These are phyloP conservation scores for Polymixis lichenea DNA, from an alignment of 2,888 invertebrate genomes.

Conservation along the genomic window DNA sequence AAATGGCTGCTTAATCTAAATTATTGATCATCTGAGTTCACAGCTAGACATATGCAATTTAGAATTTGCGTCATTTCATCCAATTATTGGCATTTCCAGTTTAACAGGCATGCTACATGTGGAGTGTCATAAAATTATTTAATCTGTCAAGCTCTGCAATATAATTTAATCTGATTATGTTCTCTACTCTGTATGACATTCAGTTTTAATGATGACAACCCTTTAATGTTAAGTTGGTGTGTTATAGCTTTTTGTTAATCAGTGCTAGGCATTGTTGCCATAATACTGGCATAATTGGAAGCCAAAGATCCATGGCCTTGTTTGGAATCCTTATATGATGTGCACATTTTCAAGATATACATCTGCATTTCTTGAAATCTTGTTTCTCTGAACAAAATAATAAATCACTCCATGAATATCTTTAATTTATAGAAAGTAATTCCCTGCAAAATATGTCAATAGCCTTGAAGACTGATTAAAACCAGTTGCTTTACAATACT, in stretches of 20 bases:
- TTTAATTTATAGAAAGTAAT: slow-evolving; percentile 47
- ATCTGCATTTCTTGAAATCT: too few relatives aligned
- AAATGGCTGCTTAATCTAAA: slow-evolving; percentile 10
- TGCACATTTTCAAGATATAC: background rate
- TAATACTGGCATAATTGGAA: background rate
- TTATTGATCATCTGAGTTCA: slow-evolving; percentile 21
- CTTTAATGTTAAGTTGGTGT: background rate
- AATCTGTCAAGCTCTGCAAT: slow-evolving; percentile 41
- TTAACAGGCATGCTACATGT: background rate
- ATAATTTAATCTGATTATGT: slow-evolving; percentile 44
- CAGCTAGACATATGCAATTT: background rate
- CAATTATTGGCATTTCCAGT: background rate
- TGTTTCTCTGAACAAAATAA: background rate
- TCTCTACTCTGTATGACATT: background rate
- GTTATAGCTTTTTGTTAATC: slow-evolving; percentile 1
- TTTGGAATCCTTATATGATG: background rate
- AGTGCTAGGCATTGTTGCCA: background rate
- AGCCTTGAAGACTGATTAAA: slow-evolving; percentile 52
- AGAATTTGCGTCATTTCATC: background rate
- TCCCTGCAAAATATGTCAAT: slow-evolving; percentile 19
- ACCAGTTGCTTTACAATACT: slow-evolving; percentile 49
- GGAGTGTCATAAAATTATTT: slow-evolving; percentile 24
- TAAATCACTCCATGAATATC: background rate
- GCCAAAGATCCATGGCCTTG: background rate
- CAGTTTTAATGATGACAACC: background rate